Evolutionary conservation across 2,797 vertebrate genomes (phyloP), one percentile per base, ranked within the genome.

Genomic region (Molothrus aeneus): DNA sequence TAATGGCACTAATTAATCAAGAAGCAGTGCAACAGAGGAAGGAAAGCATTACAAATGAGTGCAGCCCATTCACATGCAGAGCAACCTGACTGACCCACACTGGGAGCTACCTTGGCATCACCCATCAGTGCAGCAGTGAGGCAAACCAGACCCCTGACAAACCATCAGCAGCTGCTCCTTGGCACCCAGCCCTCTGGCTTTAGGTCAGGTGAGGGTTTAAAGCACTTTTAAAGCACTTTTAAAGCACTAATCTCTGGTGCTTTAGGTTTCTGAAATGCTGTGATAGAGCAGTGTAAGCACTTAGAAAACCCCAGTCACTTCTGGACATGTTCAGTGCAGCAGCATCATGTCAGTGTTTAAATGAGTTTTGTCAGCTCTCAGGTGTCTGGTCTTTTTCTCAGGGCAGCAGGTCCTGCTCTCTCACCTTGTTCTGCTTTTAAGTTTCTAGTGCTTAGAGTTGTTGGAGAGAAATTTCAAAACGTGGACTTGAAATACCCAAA

Each of bases 1-100:
- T 93, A 95, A 96, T 95, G 72, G 72, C 92, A 64, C 85, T 93
- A 96, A 97, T 96, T 97, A 92, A 95, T 92, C 75, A 93, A 87
- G 50, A 25, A 92, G 70, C 69, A 66, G 48, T 11, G 56, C 68
- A 77, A 63, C 38, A 64, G 83, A 83, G 66, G 90, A 90, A 90
- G 84, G 86, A 77, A 94, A 95, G 65, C 74, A 73, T 56, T 73
- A 65, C 73, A 94, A 81, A 92, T 40, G 92, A 88, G 60, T 9
- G 36, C 59, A 88, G 72, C 26, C 61, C 51, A 20, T 87, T 86
- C 36, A 32, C 42, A 8, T 36, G 47, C 73, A 61, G 70, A 68
- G 40, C 60, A 28, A 69, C 60, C 18, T 4, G 42, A 13, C 17
- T 70, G 70, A 80, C 80, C 79, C 47, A 1, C 12, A 1, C 78